phyloP scores from a whole-genome alignment of 2,888 invertebrate species.

The Chrysolina americana region DNA sequence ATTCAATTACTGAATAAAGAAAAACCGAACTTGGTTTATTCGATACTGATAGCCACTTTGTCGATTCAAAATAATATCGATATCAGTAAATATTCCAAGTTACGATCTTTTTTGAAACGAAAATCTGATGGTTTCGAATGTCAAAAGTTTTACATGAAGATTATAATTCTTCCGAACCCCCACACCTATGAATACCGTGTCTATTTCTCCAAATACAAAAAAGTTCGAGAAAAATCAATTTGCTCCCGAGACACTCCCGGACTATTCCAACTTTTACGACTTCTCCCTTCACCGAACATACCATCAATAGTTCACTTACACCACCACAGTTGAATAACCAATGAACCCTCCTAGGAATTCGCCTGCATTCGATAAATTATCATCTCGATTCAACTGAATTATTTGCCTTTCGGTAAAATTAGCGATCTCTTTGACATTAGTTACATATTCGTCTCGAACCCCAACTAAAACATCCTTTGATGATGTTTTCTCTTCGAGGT shows the following conservation, averaged over 20 bases:
- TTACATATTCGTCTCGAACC: conserved; percentile 27
- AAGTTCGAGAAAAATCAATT: not conserved
- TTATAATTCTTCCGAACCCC: too few species aligned
- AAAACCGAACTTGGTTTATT: too few species aligned
- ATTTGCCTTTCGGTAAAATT: conserved; percentile 15
- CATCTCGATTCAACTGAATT: not conserved
- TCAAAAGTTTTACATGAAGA: too few species aligned
- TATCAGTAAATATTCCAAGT: too few species aligned
- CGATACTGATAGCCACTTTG: too few species aligned
- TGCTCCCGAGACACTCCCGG: too few species aligned
- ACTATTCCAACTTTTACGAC: not conserved
- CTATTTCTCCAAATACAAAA: too few species aligned
- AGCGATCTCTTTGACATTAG: conserved; percentile 27
- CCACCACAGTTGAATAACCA: conserved; percentile 11
- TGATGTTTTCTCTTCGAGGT: conserved; percentile 37
- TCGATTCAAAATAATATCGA: too few species aligned
- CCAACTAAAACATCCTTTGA: conserved; percentile 41
- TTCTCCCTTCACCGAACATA: not conserved
- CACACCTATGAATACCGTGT: too few species aligned
- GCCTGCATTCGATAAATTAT: not conserved
- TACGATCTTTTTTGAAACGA: too few species aligned
- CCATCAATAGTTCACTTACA: conserved; percentile 4
- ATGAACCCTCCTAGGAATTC: conserved; percentile 1
- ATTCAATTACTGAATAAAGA: too few species aligned
- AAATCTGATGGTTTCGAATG: too few species aligned